Evolutionary conservation across 2,113 vertebrate genomes (phyloP), one percentile per base, ranked within the genome.

Genomic region (Forbesichthys papilliferus): DNA sequence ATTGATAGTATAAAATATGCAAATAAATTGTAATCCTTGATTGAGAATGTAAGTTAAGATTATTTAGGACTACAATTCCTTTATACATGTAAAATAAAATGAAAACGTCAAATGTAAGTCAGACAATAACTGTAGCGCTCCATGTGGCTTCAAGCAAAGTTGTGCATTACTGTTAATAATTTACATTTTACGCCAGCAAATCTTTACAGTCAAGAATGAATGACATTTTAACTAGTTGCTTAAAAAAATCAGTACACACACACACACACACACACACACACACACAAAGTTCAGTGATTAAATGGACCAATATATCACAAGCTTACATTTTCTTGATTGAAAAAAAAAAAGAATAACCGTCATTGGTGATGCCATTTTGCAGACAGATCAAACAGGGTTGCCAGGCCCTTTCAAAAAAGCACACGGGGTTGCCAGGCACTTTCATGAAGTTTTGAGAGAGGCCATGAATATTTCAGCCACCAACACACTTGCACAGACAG

Each of bases 391-490:
- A 64, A 11, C 0, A 8, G 55, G 20, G 18, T 58, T 33, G 56
- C 56, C 56, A 58, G 11, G 56, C 12, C 27, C 11, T 58, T 58
- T 58, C 56, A 58, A 34, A 5, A 5, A 5, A 5, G 36, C 36
- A 42, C 36, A 42, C 36, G 36, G 56, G 20, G 5, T 58, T 58
- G 56, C 36, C 36, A 42, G 36, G 36, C 0, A 42, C 36, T 42
- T 42, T 42, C 36, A 42, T 42, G 51, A 48, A 52, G 58, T 57
- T 79, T 46, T 70, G 53, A 51, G 18, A 46, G 69, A 74, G 27
- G 34, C 62, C 61, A 63, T 80, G 33, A 84, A 79, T 77, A 73
- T 81, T 83, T 71, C 75, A 83, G 65, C 62, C 78, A 8, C 55
- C 34, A 64, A 62, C 64, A 42, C 36, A 42, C 36, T 42, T 42